These are phyloP conservation scores for Nasonia vitripennis DNA, from an alignment of 1,140 invertebrate species.

Conservation along the genomic window DNA sequence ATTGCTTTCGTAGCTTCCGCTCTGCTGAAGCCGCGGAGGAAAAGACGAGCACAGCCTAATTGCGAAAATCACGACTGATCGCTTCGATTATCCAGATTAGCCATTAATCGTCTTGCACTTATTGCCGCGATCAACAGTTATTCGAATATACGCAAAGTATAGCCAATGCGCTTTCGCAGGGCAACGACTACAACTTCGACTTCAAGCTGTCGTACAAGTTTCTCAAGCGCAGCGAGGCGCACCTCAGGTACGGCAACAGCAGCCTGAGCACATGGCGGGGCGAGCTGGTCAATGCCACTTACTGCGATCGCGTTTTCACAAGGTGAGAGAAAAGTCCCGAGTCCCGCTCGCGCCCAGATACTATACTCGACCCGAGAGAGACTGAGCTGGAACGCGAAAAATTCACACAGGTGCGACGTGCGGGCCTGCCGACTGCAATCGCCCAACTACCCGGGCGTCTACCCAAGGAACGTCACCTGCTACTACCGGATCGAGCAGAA, in stretches of 20 bases:
- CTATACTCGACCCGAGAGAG: too few relatives aligned
- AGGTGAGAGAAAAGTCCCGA: conserved; percentile 69
- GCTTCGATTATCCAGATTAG: too few relatives aligned
- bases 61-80: too few relatives aligned
- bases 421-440: conserved; percentile 85
- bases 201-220: conserved; percentile 90
- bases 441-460: conserved; percentile 90
- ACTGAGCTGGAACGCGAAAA: neutral
- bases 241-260: conserved; percentile 85
- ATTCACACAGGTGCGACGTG: conserved; percentile 66
- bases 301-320: conserved; percentile 86
- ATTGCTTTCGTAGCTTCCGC: neutral
- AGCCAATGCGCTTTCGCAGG: conserved; percentile 69
- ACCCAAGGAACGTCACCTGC: conserved; percentile 89
- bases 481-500: conserved; percentile 85
- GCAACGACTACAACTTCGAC: conserved; percentile 87
- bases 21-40: too few relatives aligned
- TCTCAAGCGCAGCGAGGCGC: conserved; percentile 83
- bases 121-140: too few relatives aligned
- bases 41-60: too few relatives aligned
- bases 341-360: too few relatives aligned
- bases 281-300: conserved; percentile 81
- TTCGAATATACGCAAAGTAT: too few relatives aligned
- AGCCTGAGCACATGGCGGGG: conserved; percentile 82
- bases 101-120: too few relatives aligned